Evolutionary conservation across 2,113 vertebrate genomes (phyloP), one percentile per base, ranked within the genome.

Genomic region (Mugil cephalus): DNA sequence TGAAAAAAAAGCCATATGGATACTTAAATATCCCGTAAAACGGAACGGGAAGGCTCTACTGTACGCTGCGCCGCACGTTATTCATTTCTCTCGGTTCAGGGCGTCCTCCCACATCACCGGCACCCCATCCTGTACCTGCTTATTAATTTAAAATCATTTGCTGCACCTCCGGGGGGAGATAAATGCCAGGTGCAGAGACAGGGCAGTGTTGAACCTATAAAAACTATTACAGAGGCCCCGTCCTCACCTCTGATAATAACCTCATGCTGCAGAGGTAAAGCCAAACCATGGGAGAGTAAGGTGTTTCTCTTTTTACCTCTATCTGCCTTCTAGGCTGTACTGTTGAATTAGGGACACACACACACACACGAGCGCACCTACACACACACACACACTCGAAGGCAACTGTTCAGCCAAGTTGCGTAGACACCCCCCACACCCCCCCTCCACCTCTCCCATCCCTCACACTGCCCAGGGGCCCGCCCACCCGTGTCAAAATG

Each of bases 111-210:
- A 73, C 79, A 76, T 80, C 80, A 78, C 47, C 73, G 58, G 56
- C 62, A 67, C 77, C 82, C 84, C 86, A 86, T 85, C 82, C 84
- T 87, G 88, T 70, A 82, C 85, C 87, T 93, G 86, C 90, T 93
- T 93, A 93, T 94, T 95, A 93, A 95, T 94, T 94, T 92, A 89
- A 91, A 91, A 92, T 91, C 83, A 92, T 94, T 94, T 93, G 88
- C 87, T 51, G 80, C 79, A 87, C 92, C 91, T 91, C 86, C 69
- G 59, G 93, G 92, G 89, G 87, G 79, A 88, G 90, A 93, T 94
- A 93, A 94, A 94, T 94, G 92, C 88, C 91, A 92, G 89, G 85
- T 85, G 85, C 84, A 79, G 86, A 89, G 88, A 87, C 83, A 90
- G 88, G 91, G 82, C 91, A 90, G 82, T 86, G 79, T 84, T 91